phyloP scores from a whole-genome alignment of 2,113 vertebrate genomes.

The Cochlearius cochlearius region DNA sequence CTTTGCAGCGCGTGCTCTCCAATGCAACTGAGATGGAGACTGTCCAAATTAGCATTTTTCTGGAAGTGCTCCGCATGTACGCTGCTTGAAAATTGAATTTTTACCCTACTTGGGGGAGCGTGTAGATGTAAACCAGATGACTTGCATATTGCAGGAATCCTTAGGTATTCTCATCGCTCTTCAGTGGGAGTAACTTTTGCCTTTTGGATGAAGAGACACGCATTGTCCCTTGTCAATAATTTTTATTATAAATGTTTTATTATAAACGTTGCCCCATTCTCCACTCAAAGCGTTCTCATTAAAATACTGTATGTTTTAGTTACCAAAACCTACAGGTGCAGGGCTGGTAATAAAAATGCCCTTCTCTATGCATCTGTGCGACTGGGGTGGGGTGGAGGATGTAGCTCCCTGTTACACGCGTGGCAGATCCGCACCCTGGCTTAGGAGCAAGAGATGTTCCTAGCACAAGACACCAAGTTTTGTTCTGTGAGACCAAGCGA shows the following conservation, averaged over 20 bases:
- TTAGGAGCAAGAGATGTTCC: neutral
- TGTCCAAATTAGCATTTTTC: neutral
- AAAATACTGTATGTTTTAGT: neutral
- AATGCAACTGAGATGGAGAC: neutral
- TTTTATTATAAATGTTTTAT: neutral
- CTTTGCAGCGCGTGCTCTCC: neutral
- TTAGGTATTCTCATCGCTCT: neutral
- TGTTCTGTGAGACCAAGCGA: neutral
- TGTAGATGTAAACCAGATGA: neutral
- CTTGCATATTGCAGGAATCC: neutral
- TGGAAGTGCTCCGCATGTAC: neutral
- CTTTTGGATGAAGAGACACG: neutral
- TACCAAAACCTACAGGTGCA: neutral
- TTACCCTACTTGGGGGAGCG: neutral
- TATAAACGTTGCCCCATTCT: neutral
- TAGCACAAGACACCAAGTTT: neutral
- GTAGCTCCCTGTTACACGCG: accelerated
- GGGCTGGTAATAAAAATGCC: neutral
- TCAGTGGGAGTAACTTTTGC: neutral
- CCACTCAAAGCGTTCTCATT: neutral
- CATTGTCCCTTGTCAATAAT: neutral
- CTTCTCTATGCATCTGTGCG: neutral
- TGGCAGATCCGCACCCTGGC: neutral
- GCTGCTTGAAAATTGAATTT: neutral
- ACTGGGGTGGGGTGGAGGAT: neutral